phyloP scores from a whole-genome alignment of 2,888 invertebrate species.

The Drosophila neutralis region DNA sequence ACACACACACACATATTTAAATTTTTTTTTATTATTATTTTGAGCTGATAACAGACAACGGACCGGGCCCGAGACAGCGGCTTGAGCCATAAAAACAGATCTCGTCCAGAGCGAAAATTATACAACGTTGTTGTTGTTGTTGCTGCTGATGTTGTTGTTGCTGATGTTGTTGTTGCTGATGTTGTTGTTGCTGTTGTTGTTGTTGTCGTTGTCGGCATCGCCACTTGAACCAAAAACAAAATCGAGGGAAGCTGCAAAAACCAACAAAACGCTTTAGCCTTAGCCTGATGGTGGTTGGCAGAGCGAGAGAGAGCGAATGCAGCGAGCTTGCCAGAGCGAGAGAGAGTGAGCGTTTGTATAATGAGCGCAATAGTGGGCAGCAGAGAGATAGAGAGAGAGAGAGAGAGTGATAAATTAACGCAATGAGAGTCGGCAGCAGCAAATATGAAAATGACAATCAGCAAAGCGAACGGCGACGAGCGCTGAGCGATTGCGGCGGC shows the following conservation, averaged over 20 bases:
- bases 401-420: constrained; percentile 58
- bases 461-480: constrained; percentile 32
- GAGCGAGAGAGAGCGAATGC: constrained; percentile 39
- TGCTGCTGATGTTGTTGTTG: not conserved
- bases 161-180: constrained; percentile 16
- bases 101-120: constrained; percentile 77
- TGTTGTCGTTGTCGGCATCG: constrained; percentile 45
- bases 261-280: constrained; percentile 60
- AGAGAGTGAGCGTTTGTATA: constrained; percentile 3
- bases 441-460: constrained; percentile 75
- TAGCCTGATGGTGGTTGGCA: constrained; percentile 42
- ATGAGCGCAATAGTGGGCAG: constrained; percentile 12
- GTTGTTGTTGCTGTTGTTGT: not conserved
- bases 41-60: constrained; percentile 81
- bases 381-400: constrained; percentile 8
- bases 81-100: constrained; percentile 80
- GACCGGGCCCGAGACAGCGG: constrained; percentile 55
- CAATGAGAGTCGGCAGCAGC: constrained; percentile 28
- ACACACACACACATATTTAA: constrained; percentile 64
- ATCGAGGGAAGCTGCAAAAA: constrained; percentile 75
- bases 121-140: constrained; percentile 46
- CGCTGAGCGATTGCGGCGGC: constrained; percentile 56
- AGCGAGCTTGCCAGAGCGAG: constrained; percentile 12
- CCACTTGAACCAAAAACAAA: constrained; percentile 76
- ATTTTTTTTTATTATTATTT: constrained; percentile 82